Percentiles rank a stretch among this genome's conserved stretches.
Conservation (phyloP, 2,797 vertebrate genomes). For the Platalea minor region DNA sequence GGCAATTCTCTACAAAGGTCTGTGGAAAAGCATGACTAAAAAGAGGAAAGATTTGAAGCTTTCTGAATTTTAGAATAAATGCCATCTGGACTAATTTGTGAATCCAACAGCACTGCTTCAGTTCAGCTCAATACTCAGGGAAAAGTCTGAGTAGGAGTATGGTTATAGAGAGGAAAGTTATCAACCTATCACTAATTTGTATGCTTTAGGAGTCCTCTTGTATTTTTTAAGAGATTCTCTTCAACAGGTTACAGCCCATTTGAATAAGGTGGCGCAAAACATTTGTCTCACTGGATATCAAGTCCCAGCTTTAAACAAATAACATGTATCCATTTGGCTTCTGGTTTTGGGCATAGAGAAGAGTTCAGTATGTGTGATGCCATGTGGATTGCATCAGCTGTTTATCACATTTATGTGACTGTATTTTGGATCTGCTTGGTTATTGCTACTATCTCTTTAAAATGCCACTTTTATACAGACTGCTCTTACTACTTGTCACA, state of each 20-base stretch:
- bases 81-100: background rate
- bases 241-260: background rate
- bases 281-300: background rate
- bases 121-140: background rate
- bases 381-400: background rate
- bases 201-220: background rate
- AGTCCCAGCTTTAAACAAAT: background rate
- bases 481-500: background rate
- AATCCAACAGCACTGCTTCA: background rate
- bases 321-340: background rate
- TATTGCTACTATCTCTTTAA: background rate
- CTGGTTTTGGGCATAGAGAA: background rate
- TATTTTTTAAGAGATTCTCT: background rate
- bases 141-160: background rate
- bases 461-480: background rate
- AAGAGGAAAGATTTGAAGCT: background rate
- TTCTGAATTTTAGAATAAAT: background rate
- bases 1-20: background rate
- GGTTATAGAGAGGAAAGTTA: background rate
- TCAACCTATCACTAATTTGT: background rate
- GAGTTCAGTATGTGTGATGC: background rate
- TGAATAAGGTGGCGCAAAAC: background rate
- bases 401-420: background rate
- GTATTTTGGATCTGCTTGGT: background rate
- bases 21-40: background rate